Base-by-base conservation (phyloP, 2,113 vertebrate species). In the Hiodon alosoides region DNA sequence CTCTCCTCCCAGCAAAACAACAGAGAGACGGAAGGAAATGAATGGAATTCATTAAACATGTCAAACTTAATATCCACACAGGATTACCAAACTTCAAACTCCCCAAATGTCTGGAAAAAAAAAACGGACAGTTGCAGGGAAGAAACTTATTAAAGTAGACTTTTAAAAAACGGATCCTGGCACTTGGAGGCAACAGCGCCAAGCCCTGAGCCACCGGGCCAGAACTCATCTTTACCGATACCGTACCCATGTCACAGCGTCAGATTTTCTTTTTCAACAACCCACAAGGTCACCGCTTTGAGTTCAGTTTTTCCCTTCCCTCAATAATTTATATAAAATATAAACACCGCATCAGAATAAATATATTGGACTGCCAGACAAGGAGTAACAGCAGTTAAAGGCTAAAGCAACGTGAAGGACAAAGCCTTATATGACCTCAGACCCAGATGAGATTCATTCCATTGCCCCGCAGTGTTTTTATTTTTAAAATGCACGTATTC, bases 171-270 rank as follows among this genome's bases (percentile, higher is more conserved):
- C 71, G 17, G 73, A 65, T 2, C 31, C 31, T 31, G 2, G 31
- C 31, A 31, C 31, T 31, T 31, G 31, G 31, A 31, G 31, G 31
- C 31, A 31, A 31, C 31, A 2, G 31, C 0, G 1, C 31, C 31
- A 31, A 31, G 31, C 31, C 2, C 31, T 31, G 31, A 31, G 31
- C 31, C 31, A 2, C 31, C 31, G 31, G 31, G 31, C 2, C 31
- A 76, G 57, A 50, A 67, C 66, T 77, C 50, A 73, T 3, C 59
- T 65, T 75, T 73, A 67, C 61, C 72, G 72, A 58, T 76, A 81
- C 82, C 81, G 77, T 77, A 80, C 78, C 76, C 81, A 83, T 79
- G 77, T 81, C 80, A 86, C 84, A 81, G 77, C 74, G 79, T 69
- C 69, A 69, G 17, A 16, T 59, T 64, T 67, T 79, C 62, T 60